Conservation (phyloP, 2,888 invertebrate genomes). For the Amiota minor region DNA sequence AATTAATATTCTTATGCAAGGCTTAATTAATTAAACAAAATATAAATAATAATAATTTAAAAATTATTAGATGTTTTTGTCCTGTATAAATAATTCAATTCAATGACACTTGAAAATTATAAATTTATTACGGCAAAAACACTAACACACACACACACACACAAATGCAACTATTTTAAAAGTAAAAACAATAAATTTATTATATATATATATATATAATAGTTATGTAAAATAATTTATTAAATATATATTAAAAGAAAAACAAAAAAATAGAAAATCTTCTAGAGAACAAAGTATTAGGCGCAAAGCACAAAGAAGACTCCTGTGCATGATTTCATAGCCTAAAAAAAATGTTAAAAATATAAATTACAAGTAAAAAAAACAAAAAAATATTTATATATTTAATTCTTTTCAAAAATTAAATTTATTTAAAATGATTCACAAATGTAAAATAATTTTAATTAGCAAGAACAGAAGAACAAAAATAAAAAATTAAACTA, state of each 20-base stretch:
- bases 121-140: conserved; percentile 48
- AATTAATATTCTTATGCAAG: conserved; percentile 42
- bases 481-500: conserved; percentile 43
- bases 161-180: conserved; percentile 50
- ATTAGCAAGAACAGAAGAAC: conserved; percentile 33
- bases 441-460: conserved; percentile 43
- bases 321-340: conserved; percentile 3
- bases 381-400: conserved; percentile 35
- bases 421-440: conserved; percentile 31
- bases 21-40: conserved; percentile 38
- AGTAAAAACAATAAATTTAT: neutral
- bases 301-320: conserved; percentile 36
- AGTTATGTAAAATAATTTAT: conserved; percentile 65
- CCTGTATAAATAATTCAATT: conserved; percentile 68
- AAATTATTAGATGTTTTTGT: conserved; percentile 72
- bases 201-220: conserved; percentile 52
- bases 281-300: conserved; percentile 27
- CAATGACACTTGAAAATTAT: conserved; percentile 50
- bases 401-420: conserved; percentile 54
- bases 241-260: conserved; percentile 35
- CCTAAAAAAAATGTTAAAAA: conserved; percentile 29
- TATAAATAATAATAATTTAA: conserved; percentile 46
- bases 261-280: conserved; percentile 29
- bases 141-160: conserved; percentile 43
- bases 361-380: too few species aligned